Base-by-base conservation (phyloP, 2,113 vertebrate genomes). In the Ornithorhynchus anatinus region DNA sequence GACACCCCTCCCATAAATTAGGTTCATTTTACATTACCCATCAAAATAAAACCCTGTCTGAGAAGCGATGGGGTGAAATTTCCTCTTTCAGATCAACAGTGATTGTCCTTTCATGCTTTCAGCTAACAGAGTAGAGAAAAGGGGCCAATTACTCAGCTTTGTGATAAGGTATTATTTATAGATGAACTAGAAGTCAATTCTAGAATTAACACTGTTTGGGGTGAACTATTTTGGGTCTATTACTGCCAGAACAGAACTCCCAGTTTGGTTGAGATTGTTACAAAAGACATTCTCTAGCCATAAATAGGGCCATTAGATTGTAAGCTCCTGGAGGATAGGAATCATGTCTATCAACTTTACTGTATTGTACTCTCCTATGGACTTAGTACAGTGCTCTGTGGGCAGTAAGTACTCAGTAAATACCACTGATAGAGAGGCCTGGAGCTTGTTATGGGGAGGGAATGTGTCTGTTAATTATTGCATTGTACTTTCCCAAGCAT, bases 31-130 rank as follows among this genome's bases (percentile, higher is more conserved):
- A 71, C 75, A 85, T 78, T 82, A 80, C 61, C 81, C 86, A 88
- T 90, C 87, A 90, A 86, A 91, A 91, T 91, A 90, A 91, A 93
- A 93, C 85, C 72, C 80, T 71, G 89, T 74, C 79, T 78, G 83
- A 80, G 75, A 82, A 80, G 72, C 65, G 63, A 72, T 68, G 82
- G 58, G 69, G 68, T 79, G 69, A 72, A 88, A 89, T 89, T 88
- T 85, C 70, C 63, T 88, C 82, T 87, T 86, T 80, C 73, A 84
- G 69, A 81, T 77, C 58, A 85, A 72, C 82, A 75, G 48, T 66
- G 62, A 88, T 81, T 69, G 77, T 68, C 57, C 89, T 79, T 52
- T 68, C 81, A 32, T 39, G 67, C 17, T 6, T 42, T 80, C 69
- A 35, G 25, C 57, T 77, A 80, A 78, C 78, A 58, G 73, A 75